Evolutionary conservation across 2,888 invertebrate genomes (phyloP).

Genomic region (Netelia melanura): DNA sequence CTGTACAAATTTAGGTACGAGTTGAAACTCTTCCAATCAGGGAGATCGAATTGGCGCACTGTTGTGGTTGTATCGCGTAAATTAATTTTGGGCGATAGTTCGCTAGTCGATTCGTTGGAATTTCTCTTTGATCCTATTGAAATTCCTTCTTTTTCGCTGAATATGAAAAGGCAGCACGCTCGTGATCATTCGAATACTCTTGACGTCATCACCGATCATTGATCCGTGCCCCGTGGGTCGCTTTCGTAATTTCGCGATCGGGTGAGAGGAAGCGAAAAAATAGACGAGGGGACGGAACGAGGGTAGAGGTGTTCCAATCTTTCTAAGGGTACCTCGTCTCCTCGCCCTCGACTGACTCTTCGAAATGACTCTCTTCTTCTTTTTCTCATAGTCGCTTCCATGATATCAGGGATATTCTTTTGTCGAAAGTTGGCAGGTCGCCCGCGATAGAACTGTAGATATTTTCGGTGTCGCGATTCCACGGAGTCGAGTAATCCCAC

Average conservation of each 20-base stretch:
- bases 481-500: constrained; percentile 16
- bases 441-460: background rate
- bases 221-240: constrained; percentile 17
- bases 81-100: too few relatives aligned
- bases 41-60: too few relatives aligned
- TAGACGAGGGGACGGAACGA: constrained; percentile 33
- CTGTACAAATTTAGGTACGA: too few relatives aligned
- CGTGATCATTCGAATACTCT: constrained; percentile 1
- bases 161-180: background rate
- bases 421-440: constrained; percentile 11
- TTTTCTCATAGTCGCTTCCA: constrained; percentile 1
- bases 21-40: too few relatives aligned
- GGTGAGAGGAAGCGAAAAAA: constrained; percentile 20
- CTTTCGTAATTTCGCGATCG: constrained; percentile 4
- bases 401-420: constrained; percentile 18
- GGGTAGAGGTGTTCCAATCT: constrained; percentile 30
- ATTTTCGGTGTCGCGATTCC: constrained; percentile 15
- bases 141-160: background rate
- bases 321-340: constrained; percentile 1
- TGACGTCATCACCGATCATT: constrained; percentile 34
- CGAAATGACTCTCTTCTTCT: background rate
- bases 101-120: too few relatives aligned
- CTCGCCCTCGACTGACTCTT: background rate
- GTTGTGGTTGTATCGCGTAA: too few relatives aligned
- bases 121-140: background rate